Conservation (phyloP, 2,888 invertebrate species). For the Hypselothyrea guttata region DNA sequence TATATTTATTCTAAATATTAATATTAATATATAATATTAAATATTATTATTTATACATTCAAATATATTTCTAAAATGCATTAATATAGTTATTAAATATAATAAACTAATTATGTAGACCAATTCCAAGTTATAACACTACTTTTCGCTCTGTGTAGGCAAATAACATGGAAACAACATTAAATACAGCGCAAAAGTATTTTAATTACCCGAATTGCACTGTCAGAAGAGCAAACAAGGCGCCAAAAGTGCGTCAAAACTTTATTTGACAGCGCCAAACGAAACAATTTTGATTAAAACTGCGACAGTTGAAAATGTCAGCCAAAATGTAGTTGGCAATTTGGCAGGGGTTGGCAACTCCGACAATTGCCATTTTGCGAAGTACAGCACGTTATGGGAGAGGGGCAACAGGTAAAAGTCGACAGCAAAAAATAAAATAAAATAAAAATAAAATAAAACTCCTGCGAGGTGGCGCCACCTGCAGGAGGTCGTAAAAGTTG, state of each 20-base stretch:
- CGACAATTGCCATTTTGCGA: constrained; percentile 60
- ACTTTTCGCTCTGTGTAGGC: no score
- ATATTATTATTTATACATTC: no score
- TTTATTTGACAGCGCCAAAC: constrained; percentile 72
- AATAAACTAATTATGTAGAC: no score
- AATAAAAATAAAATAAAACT: constrained; percentile 22
- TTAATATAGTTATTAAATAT: no score
- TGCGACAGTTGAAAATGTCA: constrained; percentile 48
- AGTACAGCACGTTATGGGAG: constrained; percentile 29
- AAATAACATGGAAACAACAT: no score
- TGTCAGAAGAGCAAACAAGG: constrained; percentile 33
- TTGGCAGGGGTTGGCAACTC: constrained; percentile 12
- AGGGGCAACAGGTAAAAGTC: constrained; percentile 60
- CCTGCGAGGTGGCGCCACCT: constrained; percentile 34
- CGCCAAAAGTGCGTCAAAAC: constrained; percentile 60
- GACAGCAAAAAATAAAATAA: constrained; percentile 35
- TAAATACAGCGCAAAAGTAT: constrained; percentile 61
- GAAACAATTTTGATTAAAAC: constrained; percentile 77
- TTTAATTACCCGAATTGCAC: constrained; percentile 70
- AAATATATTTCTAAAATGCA: no score
- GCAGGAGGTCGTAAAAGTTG: constrained; percentile 77
- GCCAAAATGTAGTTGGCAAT: constrained; percentile 36
- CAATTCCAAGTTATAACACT: no score
- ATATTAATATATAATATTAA: no score
- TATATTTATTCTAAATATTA: no score